phyloP scores from a whole-genome alignment of 2,797 vertebrate genomes.

The Lacerta agilis region DNA sequence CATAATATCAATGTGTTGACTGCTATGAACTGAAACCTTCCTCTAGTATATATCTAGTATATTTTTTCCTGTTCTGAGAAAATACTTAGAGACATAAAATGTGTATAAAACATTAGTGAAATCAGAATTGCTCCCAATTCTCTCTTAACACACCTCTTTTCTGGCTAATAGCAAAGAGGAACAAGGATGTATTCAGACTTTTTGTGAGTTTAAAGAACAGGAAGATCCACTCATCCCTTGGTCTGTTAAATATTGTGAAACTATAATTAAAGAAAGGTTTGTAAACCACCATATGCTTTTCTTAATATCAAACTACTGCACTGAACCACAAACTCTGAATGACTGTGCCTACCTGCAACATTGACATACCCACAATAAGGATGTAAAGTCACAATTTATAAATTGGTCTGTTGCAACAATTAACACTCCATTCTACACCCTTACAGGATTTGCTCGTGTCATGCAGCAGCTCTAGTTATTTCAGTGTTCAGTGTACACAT shows the following conservation, averaged over 20 bases:
- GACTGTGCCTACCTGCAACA: neutral
- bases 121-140: constrained; percentile 5
- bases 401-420: neutral
- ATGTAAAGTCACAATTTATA: neutral
- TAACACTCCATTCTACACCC: neutral
- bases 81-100: constrained; percentile 24
- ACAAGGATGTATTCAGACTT: constrained; percentile 1
- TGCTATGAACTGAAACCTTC: neutral
- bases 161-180: neutral
- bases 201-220: neutral
- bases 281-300: neutral
- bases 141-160: constrained; percentile 16
- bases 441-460: neutral
- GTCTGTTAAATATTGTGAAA: neutral
- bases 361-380: neutral
- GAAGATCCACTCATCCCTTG: neutral
- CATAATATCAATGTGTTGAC: neutral
- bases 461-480: too few relatives aligned
- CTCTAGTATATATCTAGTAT: neutral
- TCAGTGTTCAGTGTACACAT: too few relatives aligned
- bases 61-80: constrained; percentile 18
- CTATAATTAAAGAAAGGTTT: neutral
- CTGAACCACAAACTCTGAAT: neutral
- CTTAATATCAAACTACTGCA: neutral
- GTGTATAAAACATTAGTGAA: constrained; percentile 2